Evolutionary conservation across 2,888 invertebrate species (phyloP).

Genomic region (Thereva nobilitata): DNA sequence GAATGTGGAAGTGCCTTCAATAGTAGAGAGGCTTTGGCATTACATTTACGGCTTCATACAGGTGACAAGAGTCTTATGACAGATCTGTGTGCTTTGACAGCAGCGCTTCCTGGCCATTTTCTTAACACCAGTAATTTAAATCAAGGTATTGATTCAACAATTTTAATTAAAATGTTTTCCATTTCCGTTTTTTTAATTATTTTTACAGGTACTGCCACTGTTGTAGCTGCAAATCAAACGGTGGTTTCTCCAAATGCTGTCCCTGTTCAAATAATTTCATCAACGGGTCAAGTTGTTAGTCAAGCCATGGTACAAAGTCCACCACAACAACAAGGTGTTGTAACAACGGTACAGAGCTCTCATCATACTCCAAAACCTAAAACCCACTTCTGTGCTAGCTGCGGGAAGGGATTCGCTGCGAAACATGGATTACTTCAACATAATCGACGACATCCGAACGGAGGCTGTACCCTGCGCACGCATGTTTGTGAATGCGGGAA

Average conservation of each 20-base stretch:
- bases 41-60: slow-evolving; percentile 78
- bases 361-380: slow-evolving; percentile 63
- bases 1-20: slow-evolving; percentile 69
- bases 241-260: slow-evolving; percentile 56
- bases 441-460: slow-evolving; percentile 77
- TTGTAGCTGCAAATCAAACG: slow-evolving; percentile 57
- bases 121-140: slow-evolving; percentile 57
- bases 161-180: slow-evolving; percentile 11
- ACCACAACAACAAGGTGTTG: slow-evolving; percentile 55
- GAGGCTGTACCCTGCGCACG: slow-evolving; percentile 76
- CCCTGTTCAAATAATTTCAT: slow-evolving; percentile 59
- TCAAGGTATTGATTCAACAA: slow-evolving; percentile 48
- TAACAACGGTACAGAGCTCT: slow-evolving; percentile 37
- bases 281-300: slow-evolving; percentile 58
- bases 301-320: slow-evolving; percentile 58
- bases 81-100: slow-evolving; percentile 78
- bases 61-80: slow-evolving; percentile 80
- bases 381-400: slow-evolving; percentile 77
- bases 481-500: slow-evolving; percentile 83
- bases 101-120: slow-evolving; percentile 72
- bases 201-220: slow-evolving; percentile 46
- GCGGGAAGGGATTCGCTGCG: slow-evolving; percentile 80
- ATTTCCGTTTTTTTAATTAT: not conserved
- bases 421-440: slow-evolving; percentile 82
- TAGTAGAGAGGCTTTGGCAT: slow-evolving; percentile 74